Evolutionary conservation across 2,888 invertebrate genomes (phyloP), one percentile per base, ranked within the genome.

Genomic region (Germaria angustata): DNA sequence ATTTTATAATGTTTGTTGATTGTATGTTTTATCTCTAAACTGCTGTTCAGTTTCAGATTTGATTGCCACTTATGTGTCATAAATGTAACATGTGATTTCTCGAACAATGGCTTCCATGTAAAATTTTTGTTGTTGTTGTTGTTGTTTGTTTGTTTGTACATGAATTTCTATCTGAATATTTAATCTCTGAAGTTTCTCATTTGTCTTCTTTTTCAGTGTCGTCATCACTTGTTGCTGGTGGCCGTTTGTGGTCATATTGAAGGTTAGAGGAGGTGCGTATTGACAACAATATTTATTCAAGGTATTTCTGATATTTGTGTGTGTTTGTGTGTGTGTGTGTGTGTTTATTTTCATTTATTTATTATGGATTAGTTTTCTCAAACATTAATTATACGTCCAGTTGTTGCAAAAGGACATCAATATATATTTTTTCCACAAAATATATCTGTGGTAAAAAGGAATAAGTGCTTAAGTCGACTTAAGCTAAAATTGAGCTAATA

Each of bases 61-160:
- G 82, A 84, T 81, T 81, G 84, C 84, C 84, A 81, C 72, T 79
- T 75, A 79, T 72, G 84, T 84, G 84, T 84, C 84, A 84, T 81
- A 81, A 81, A 75, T 76, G 79, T 84, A 84, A 79, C 84, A 84
- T 57, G 68, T 61, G 49, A 51, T 66, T 44, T 61, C 20, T 71
- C 20, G 9, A 44, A 65, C 55, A 72, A 51, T 65, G 46, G 20
- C 59, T 46, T 39, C 6, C 13, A 49, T 61, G 49, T 41, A 61
- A 51, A 36, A 51, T 53, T 44, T 65, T 39, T 39, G 22, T 34
- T 28, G 39, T 53, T 59, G 1, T 66, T 15, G 41, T 17, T 15
- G 55, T 44, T 55, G 41, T 32, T 8, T 55, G n/a, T n/a, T n/a
- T 34, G 1, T 46, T 28, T 28, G 4, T 28, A 28, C 24, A 32